A percentile compares a stretch with the other conserved stretches of the same genome.
Conservation (phyloP, 2,888 invertebrate genomes). For the Cheilosia variabilis region DNA sequence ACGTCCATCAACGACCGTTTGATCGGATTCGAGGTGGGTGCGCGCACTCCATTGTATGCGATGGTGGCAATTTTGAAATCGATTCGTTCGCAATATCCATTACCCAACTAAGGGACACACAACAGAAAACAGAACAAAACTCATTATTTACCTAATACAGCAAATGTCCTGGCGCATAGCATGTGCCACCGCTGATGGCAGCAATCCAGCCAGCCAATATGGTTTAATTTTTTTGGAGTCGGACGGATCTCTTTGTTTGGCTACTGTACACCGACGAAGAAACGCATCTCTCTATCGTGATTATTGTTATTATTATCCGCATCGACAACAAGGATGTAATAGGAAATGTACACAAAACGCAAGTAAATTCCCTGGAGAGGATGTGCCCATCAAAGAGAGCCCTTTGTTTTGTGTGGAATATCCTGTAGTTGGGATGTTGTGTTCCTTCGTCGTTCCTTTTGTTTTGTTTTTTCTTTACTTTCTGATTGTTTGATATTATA, state of each 20-base stretch:
- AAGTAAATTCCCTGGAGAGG: slow-evolving; percentile 67
- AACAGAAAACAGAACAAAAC: slow-evolving; percentile 43
- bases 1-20: slow-evolving; percentile 41
- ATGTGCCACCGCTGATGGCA: slow-evolving; percentile 60
- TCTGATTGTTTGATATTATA: slow-evolving; percentile 68
- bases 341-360: slow-evolving; percentile 61
- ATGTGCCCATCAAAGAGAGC: slow-evolving; percentile 61
- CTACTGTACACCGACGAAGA: slow-evolving; percentile 14
- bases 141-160: slow-evolving; percentile 72
- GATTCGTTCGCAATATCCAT: slow-evolving; percentile 73
- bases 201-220: slow-evolving; percentile 65
- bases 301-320: slow-evolving; percentile 75
- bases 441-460: slow-evolving; percentile 6
- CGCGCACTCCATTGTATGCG: slow-evolving; percentile 39
- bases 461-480: slow-evolving; percentile 33
- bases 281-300: slow-evolving; percentile 63
- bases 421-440: slow-evolving; percentile 31
- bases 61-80: slow-evolving; percentile 56
- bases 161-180: slow-evolving; percentile 72
- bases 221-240: slow-evolving; percentile 54
- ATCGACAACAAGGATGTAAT: slow-evolving; percentile 71
- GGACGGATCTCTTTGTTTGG: slow-evolving; percentile 56
- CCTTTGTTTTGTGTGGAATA: slow-evolving; percentile 58
- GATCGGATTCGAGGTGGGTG: slow-evolving; percentile 49
- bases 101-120: slow-evolving; percentile 34